phyloP scores from a whole-genome alignment of 2,888 invertebrate species.

The Drosophila pseudotakahashii region DNA sequence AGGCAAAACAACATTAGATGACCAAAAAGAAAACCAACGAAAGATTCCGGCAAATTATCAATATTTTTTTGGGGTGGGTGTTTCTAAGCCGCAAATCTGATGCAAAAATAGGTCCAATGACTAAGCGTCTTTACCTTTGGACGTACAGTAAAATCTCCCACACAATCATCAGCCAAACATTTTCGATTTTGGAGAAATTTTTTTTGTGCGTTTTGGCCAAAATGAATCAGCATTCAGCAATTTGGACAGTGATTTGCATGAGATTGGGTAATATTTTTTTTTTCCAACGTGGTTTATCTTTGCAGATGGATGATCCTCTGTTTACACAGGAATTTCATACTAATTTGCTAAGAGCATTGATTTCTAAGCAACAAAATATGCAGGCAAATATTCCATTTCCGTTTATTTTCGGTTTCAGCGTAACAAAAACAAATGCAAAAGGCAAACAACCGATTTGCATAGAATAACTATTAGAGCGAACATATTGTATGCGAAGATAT shows the following conservation, averaged over 20 bases:
- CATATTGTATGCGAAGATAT: constrained; percentile 41
- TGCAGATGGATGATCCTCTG: background rate
- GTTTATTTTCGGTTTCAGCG: constrained; percentile 39
- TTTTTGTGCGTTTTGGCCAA: constrained; percentile 7
- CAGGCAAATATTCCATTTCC: constrained; percentile 50
- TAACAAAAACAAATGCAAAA: constrained; percentile 19
- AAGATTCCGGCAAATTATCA: constrained; percentile 11
- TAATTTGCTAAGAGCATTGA: constrained; percentile 4
- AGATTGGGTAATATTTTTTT: background rate
- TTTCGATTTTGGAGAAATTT: constrained; percentile 46
- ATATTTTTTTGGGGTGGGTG: constrained; percentile 51
- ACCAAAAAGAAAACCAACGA: constrained; percentile 17
- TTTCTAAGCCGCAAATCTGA: constrained; percentile 69
- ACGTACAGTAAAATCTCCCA: constrained; percentile 50
- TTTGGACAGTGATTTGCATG: constrained; percentile 9
- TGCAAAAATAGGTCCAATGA: constrained; percentile 66
- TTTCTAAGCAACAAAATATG: constrained; percentile 17
- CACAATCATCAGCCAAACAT: constrained; percentile 30
- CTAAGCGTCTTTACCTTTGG: constrained; percentile 63
- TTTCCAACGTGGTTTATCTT: background rate
- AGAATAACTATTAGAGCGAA: constrained; percentile 52
- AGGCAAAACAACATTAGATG: constrained; percentile 47
- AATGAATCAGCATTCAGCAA: constrained; percentile 20
- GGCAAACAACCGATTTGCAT: constrained; percentile 57
- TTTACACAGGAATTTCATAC: constrained; percentile 9